Percentiles rank a stretch among this genome's conserved stretches.
Evolutionary conservation across 2,888 invertebrate species (phyloP).

Genomic region (Nomada hirtipes): DNA sequence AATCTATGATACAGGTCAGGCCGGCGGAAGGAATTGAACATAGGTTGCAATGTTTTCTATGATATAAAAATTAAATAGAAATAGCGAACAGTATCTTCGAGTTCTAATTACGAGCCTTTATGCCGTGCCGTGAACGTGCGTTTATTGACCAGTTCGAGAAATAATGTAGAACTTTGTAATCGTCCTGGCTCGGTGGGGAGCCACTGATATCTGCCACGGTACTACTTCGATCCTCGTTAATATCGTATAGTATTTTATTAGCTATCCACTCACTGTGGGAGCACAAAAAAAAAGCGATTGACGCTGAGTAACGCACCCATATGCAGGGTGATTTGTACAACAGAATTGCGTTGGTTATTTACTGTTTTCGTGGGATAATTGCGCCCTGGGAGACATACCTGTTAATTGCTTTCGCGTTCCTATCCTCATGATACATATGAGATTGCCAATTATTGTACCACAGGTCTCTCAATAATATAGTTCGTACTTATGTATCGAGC

Average conservation of each 20-base stretch:
- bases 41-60: constrained; percentile 3
- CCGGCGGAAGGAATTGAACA: background rate
- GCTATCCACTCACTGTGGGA: constrained; percentile 18
- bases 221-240: constrained; percentile 53
- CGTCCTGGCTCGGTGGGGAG: constrained; percentile 1
- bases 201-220: constrained; percentile 11
- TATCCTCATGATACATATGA: too few relatives aligned
- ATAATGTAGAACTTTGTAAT: constrained; percentile 52
- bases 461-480: too few relatives aligned
- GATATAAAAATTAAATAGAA: constrained; percentile 1
- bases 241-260: constrained; percentile 57
- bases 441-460: too few relatives aligned
- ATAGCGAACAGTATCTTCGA: constrained; percentile 13
- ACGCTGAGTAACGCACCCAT: constrained; percentile 35
- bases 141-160: constrained; percentile 47
- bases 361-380: too few relatives aligned
- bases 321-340: constrained; percentile 14
- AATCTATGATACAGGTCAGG: too few relatives aligned
- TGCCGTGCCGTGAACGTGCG: constrained; percentile 20
- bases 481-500: too few relatives aligned
- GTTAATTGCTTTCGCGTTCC: background rate
- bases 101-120: constrained; percentile 42
- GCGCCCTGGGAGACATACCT: too few relatives aligned
- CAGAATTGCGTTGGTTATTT: background rate
- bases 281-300: constrained; percentile 47